phyloP scores from a whole-genome alignment of 2,113 vertebrate species.

The Caranx melampygus region DNA sequence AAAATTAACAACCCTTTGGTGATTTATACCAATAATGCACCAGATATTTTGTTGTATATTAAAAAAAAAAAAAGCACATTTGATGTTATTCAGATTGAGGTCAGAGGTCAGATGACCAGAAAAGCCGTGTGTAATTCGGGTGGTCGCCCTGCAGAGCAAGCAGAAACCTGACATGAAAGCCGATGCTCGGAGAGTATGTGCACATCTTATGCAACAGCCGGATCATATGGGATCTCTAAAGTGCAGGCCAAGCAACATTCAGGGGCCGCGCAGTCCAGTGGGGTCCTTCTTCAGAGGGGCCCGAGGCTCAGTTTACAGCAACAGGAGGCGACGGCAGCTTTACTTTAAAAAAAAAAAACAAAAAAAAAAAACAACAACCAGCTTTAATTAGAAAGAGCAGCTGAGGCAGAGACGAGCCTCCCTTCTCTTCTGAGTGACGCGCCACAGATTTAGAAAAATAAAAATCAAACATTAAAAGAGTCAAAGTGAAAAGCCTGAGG shows the following conservation, averaged over 20 bases:
- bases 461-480: neutral
- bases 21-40: neutral
- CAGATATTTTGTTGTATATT: neutral
- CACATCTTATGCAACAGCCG: slow-evolving; percentile 30
- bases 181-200: slow-evolving; percentile 1
- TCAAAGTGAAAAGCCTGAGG: neutral
- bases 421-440: neutral
- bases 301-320: neutral
- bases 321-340: no score
- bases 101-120: slow-evolving; percentile 26
- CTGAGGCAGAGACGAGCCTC: neutral
- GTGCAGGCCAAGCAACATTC: slow-evolving; percentile 2
- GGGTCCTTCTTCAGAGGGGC: neutral
- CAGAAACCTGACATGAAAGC: slow-evolving; percentile 30
- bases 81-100: slow-evolving; percentile 7
- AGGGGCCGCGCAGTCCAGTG: neutral
- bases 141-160: slow-evolving; percentile 30
- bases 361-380: neutral
- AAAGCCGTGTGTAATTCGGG: slow-evolving; percentile 24
- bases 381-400: neutral
- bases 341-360: neutral
- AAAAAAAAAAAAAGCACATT: neutral
- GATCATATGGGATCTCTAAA: slow-evolving; percentile 23
- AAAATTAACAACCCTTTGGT: slow-evolving; percentile 1
- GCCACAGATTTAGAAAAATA: neutral